Conservation (phyloP, 2,113 vertebrate species). For the Ochotona curzoniae region DNA sequence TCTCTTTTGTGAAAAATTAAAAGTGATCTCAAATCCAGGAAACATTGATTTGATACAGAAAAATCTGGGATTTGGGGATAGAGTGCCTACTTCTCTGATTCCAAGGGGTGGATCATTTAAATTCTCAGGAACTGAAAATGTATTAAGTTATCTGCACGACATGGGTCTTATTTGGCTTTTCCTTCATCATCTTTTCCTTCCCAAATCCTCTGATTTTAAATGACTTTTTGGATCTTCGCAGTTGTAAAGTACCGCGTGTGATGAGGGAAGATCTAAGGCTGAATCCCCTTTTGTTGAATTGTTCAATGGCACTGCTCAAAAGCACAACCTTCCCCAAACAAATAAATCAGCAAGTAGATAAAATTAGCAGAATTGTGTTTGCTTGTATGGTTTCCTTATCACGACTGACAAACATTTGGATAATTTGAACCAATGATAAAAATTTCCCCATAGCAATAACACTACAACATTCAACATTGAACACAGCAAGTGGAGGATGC, state of each 20-base stretch:
- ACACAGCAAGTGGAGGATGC: not conserved
- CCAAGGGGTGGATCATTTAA: not conserved
- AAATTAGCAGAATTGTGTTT: not conserved
- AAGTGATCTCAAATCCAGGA: conserved; percentile 45
- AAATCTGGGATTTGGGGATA: conserved; percentile 21
- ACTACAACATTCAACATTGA: not conserved
- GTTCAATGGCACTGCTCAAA: conserved; percentile 15
- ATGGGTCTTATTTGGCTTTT: conserved; percentile 41
- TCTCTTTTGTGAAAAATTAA: not conserved
- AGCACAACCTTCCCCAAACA: not conserved
- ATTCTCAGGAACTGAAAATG: conserved; percentile 38
- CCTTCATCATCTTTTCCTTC: conserved; percentile 9
- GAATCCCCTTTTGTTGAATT: conserved; percentile 44
- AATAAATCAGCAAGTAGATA: not conserved
- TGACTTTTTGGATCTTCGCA: conserved; percentile 36
- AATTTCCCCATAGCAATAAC: not conserved
- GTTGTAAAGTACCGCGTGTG: not conserved
- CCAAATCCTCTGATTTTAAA: conserved; percentile 39
- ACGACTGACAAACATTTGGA: conserved; percentile 51
- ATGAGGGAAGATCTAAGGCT: not conserved
- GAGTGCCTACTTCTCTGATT: not conserved
- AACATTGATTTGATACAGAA: conserved; percentile 46
- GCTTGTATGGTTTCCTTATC: conserved; percentile 46
- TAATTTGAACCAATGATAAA: conserved; percentile 50
- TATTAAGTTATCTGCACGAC: conserved; percentile 41